Evolutionary conservation across 2,113 vertebrate genomes (phyloP), one percentile per base, ranked within the genome.

Genomic region (Glaucidium brasilianum): DNA sequence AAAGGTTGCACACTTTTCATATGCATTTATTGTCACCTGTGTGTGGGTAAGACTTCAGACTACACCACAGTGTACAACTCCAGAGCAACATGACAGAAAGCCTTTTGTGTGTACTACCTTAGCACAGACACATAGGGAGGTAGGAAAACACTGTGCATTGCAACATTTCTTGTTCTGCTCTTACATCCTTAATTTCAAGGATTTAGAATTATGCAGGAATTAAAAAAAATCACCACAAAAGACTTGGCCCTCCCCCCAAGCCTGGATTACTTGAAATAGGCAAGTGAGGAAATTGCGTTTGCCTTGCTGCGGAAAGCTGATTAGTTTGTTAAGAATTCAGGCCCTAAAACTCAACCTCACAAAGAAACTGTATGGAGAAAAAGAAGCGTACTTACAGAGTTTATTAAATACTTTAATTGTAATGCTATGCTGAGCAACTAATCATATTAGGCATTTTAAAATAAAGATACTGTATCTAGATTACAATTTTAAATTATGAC

Each of bases 271-370:
- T 92, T 85, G 58, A 92, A 95, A 83, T 78, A 95, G 74, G 72
- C 85, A 95, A 29, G 13, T 55, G 32, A 93, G 37, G 47, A 92
- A 94, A 94, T 23, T 73, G 55, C 88, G 64, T 95, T 96, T 94
- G 59, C 71, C 91, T 94, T 96, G 67, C 94, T 85, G 71, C 2
- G 7, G 60, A 89, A 96, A 97, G 93, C 85, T 92, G 84, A 94
- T 97, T 86, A 94, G 85, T 95, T 80, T 91, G 66, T 85, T 96
- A 97, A 72, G 85, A 88, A 79, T 88, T 92, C 56, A 56, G 82
- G 75, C 77, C 72, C 94, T 78, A 88, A 96, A 95, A 92, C 69
- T 79, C 87, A 88, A 58, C 14, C 64, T 86, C 79, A 93, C 67
- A 85, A 84, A 95, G 71, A 85, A 90, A 89, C 23, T 43, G 37